Base-by-base conservation (phyloP, 2,888 invertebrate genomes). In the Alsophila aescularia region DNA sequence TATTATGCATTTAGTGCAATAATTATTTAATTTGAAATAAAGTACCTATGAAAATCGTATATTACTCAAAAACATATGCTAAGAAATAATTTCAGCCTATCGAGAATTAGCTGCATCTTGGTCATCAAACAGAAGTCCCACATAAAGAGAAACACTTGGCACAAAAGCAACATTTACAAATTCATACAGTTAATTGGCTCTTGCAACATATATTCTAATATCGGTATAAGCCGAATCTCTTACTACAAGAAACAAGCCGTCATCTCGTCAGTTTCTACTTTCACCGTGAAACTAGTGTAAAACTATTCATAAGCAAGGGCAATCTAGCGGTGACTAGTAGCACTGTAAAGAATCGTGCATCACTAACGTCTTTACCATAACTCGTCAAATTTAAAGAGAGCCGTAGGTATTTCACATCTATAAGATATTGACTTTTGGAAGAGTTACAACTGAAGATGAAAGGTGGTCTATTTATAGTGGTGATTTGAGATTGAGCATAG, bases 321-420 rank as follows among this genome's bases (percentile, higher is more conserved):
- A 82, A 81, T 70, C 67, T 75, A 70, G 74, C 76, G 72, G 62
- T 72, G 74, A 76, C 66, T 70, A 62, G 66, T 64, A 66, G 70
- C 72, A 70, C 78, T 70, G 67, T 68, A 68, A 67, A 73, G 66
- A 85, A 75, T 84, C 81, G 85, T 82, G 78, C 74, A 70, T 81
- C 67, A 74, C 80, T 80, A 82, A 83, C 79, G 75, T 69, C 71
- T 71, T 72, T 65, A 71, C 68, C 66, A 70, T 66, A 67, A 60
- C 60, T 52, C 60, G 63, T 56, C 77, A 73, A 78, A 60, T 70
- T 48, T 63, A 72, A 62, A 50, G 43, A 65, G 77, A 75, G 35
- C 78, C 60, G 35, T 57, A 55, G 54, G 55, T 66, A 60, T 60
- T 69, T 60, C 52, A 58, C 67, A 57, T 68, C 65, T 64, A 58